Percentiles rank a stretch among this genome's conserved stretches.
These are phyloP conservation scores for Syrista parreyssii DNA, from an alignment of 2,888 invertebrate genomes.

Conservation along the genomic window DNA sequence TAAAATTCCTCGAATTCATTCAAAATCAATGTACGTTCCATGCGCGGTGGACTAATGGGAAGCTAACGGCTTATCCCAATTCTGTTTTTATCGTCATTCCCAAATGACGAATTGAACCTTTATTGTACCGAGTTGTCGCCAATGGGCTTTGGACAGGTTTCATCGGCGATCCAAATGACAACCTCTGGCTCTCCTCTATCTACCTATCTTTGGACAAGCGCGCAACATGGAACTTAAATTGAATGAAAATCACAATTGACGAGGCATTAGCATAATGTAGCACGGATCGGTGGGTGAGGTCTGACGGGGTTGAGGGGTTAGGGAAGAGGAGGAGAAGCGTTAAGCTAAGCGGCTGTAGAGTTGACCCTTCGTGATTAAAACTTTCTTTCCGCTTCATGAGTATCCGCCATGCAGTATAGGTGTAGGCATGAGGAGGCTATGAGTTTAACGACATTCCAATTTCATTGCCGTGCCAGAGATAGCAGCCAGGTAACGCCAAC, in stretches of 20 bases:
- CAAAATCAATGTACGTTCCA: no score
- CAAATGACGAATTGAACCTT: no score
- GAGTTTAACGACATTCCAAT: no score
- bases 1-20: no score
- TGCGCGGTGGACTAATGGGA: no score
- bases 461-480: no score
- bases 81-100: no score
- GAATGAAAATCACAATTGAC: constrained; percentile 54
- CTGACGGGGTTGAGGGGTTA: constrained; percentile 27
- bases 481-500: no score
- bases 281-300: constrained; percentile 47
- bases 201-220: constrained; percentile 49
- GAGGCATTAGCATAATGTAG: constrained; percentile 53
- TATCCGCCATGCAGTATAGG: constrained; percentile 23
- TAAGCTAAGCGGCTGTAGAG: constrained; percentile 32
- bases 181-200: constrained; percentile 43
- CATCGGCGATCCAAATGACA: constrained; percentile 33
- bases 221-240: constrained; percentile 51
- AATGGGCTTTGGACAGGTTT: no score
- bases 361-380: constrained; percentile 31
- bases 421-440: no score
- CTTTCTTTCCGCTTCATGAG: constrained; percentile 27
- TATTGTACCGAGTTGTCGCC: no score
- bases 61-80: no score
- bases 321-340: constrained; percentile 26